A percentile compares a stretch with the other conserved stretches of the same genome.
Evolutionary conservation across 2,797 vertebrate species (phyloP).

Genomic region (Botia kubotai): DNA sequence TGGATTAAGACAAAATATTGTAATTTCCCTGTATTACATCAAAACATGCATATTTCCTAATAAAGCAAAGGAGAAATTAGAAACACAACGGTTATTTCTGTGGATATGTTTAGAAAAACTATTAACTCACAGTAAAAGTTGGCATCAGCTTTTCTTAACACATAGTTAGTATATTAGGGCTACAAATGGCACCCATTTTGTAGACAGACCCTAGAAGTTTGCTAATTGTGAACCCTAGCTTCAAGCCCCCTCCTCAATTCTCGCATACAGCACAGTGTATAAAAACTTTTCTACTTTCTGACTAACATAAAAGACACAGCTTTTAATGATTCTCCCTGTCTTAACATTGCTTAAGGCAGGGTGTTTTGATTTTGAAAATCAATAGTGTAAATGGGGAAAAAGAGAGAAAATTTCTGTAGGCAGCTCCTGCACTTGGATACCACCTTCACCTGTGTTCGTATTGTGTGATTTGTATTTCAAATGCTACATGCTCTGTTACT

Average conservation of each 20-base stretch:
- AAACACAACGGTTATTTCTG: neutral
- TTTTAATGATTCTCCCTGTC: slow-evolving; percentile 4
- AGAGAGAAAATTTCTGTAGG: slow-evolving; percentile 13
- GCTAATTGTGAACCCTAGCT: neutral
- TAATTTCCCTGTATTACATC: neutral
- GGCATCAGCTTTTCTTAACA: neutral
- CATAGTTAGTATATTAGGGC: neutral
- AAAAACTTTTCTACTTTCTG: neutral
- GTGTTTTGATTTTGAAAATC: slow-evolving; percentile 47
- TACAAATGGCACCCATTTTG: neutral
- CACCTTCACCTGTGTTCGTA: slow-evolving; percentile 40
- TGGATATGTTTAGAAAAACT: neutral
- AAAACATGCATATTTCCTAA: neutral
- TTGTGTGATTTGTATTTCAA: slow-evolving; percentile 61
- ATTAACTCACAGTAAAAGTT: neutral
- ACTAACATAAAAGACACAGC: slow-evolving; percentile 4
- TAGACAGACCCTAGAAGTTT: neutral
- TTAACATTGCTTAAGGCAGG: slow-evolving; percentile 39
- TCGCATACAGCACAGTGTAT: neutral
- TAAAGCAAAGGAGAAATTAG: neutral
- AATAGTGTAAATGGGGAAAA: slow-evolving; percentile 39
- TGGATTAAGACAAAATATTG: neutral
- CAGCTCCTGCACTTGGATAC: slow-evolving; percentile 8
- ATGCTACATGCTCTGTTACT: slow-evolving; percentile 48
- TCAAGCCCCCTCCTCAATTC: neutral